A percentile compares a stretch with the other conserved stretches of the same genome.
Conservation (phyloP, 2,888 invertebrate genomes). For the Lochmaea crataegi region DNA sequence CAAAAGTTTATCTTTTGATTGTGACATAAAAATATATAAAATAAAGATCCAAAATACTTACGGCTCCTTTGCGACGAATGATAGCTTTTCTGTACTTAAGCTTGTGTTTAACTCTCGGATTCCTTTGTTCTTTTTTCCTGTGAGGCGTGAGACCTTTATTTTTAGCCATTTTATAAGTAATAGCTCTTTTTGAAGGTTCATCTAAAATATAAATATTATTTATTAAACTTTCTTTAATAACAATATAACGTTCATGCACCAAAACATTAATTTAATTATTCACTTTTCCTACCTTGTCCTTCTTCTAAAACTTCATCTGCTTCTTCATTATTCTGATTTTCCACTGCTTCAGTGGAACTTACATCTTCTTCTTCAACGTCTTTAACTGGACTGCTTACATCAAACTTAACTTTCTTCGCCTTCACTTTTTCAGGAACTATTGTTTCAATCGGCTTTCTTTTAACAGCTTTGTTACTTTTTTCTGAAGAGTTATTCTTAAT, state of each 20-base stretch:
- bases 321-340: constrained; percentile 33
- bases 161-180: constrained; percentile 94
- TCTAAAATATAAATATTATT: constrained; percentile 26
- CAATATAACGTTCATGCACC: constrained; percentile 7
- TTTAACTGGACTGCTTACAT: constrained; percentile 28
- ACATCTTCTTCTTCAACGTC: constrained; percentile 53
- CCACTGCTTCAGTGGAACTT: constrained; percentile 46
- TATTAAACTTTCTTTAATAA: constrained; percentile 17
- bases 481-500: constrained; percentile 32
- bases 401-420: constrained; percentile 49
- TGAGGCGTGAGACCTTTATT: constrained; percentile 94
- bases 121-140: constrained; percentile 91
- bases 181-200: constrained; percentile 76
- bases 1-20: not conserved
- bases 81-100: constrained; percentile 93
- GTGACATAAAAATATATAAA: constrained; percentile 2
- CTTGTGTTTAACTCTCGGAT: constrained; percentile 95
- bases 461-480: constrained; percentile 19
- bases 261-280: constrained; percentile 54
- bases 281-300: constrained; percentile 55
- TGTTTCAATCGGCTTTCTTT: constrained; percentile 31
- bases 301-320: constrained; percentile 45
- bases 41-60: constrained; percentile 61
- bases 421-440: constrained; percentile 38
- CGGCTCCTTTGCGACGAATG: constrained; percentile 93